Evolutionary conservation across 2,888 invertebrate species (phyloP).

Genomic region (Pycnomerus fuliginosus): DNA sequence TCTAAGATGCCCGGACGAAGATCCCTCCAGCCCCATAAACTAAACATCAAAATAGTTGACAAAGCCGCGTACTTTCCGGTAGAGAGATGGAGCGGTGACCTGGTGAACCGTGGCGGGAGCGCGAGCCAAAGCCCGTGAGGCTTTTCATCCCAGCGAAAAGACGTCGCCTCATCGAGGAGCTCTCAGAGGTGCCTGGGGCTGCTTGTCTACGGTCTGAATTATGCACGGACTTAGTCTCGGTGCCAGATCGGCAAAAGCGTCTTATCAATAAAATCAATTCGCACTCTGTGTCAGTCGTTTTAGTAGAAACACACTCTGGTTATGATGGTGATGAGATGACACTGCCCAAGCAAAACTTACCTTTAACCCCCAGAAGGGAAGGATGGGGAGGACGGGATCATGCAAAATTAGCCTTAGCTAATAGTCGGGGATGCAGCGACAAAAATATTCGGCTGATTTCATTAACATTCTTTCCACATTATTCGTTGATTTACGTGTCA

Average conservation of each 20-base stretch:
- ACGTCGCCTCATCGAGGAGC: constrained; percentile 70
- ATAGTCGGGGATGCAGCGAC: constrained; percentile 4
- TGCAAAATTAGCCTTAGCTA: constrained; percentile 19
- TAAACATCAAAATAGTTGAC: constrained; percentile 21
- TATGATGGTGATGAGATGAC: constrained; percentile 19
- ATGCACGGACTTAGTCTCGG: constrained; percentile 7
- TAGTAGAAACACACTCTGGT: constrained; percentile 1
- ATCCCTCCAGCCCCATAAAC: constrained; percentile 13
- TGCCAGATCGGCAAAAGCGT: too few species aligned
- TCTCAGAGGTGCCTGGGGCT: constrained; percentile 42
- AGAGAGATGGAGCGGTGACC: constrained; percentile 82
- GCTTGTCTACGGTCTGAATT: constrained; percentile 29
- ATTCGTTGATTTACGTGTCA: too few species aligned
- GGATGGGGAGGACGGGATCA: constrained; percentile 11
- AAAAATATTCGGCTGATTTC: too few species aligned
- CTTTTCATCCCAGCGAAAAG: constrained; percentile 81
- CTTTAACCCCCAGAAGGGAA: constrained; percentile 14
- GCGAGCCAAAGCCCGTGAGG: constrained; percentile 71
- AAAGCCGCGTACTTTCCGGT: constrained; percentile 73
- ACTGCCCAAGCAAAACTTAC: constrained; percentile 14
- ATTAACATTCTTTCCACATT: too few species aligned
- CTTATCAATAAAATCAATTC: too few species aligned
- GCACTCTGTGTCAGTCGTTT: constrained; percentile 17
- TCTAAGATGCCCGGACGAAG: too few species aligned
- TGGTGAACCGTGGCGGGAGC: constrained; percentile 68